A percentile compares a stretch with the other conserved stretches of the same genome.
phyloP scores from a whole-genome alignment of 2,113 vertebrate genomes.

The Steatornis caripensis region DNA sequence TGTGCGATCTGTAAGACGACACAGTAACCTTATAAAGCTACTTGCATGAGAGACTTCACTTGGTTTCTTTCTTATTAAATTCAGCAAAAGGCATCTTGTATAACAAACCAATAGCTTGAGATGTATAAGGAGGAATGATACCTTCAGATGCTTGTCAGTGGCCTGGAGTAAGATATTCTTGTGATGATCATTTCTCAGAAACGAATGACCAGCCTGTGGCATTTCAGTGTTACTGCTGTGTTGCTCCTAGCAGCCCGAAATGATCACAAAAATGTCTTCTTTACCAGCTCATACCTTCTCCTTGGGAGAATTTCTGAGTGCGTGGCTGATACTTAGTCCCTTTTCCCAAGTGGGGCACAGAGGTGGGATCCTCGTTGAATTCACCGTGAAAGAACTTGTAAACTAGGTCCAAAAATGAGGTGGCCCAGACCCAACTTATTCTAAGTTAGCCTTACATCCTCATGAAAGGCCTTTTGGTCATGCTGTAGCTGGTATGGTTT shows the following conservation, averaged over 20 bases:
- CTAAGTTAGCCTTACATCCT: not conserved
- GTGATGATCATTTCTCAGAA: not conserved
- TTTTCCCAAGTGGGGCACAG: not conserved
- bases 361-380: not conserved
- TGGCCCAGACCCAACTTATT: not conserved
- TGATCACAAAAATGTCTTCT: not conserved
- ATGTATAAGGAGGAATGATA: not conserved
- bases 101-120: not conserved
- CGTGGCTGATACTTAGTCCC: not conserved
- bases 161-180: not conserved
- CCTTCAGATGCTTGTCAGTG: not conserved
- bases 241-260: not conserved
- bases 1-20: not conserved
- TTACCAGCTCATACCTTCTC: not conserved
- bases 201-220: fast-evolving
- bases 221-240: not conserved
- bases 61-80: not conserved
- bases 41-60: not conserved
- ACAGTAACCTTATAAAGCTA: not conserved
- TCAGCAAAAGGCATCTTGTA: not conserved
- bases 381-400: not conserved
- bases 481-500: not conserved
- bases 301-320: not conserved
- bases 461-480: not conserved
- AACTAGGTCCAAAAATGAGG: fast-evolving